phyloP scores from a whole-genome alignment of 2,888 invertebrate species.

The Rhagonycha lutea region DNA sequence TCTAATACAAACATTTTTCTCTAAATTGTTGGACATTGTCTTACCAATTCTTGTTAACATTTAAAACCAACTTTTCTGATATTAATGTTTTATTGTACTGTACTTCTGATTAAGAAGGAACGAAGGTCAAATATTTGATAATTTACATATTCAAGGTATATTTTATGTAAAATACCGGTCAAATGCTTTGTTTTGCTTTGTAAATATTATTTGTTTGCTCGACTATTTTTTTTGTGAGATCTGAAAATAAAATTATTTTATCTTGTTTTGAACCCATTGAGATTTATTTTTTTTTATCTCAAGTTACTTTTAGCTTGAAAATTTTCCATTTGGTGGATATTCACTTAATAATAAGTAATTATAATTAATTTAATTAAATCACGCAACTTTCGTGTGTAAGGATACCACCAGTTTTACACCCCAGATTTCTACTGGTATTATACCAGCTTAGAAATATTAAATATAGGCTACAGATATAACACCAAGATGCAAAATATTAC shows the following conservation, averaged over 20 bases:
- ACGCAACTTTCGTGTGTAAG: too few relatives aligned
- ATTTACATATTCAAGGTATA: background rate
- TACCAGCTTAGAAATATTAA: too few relatives aligned
- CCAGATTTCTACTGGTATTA: too few relatives aligned
- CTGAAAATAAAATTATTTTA: background rate
- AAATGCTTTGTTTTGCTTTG: background rate
- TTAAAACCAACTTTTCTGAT: background rate
- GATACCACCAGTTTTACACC: too few relatives aligned
- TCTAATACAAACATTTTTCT: slow-evolving; percentile 49
- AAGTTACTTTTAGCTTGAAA: too few relatives aligned
- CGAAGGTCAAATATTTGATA: background rate
- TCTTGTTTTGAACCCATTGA: background rate
- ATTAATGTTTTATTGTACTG: background rate
- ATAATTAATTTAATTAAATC: too few relatives aligned
- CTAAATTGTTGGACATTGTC: background rate
- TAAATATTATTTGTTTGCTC: background rate
- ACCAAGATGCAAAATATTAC: too few relatives aligned
- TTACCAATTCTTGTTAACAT: background rate
- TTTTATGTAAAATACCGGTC: background rate
- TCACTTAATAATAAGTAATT: too few relatives aligned
- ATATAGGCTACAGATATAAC: too few relatives aligned
- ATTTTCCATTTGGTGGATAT: too few relatives aligned
- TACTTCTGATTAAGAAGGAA: background rate
- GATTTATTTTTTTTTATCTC: too few relatives aligned
- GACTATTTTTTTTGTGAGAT: background rate